Percentiles rank a stretch among this genome's conserved stretches.
Evolutionary conservation across 2,113 vertebrate species (phyloP).

Genomic region (Eonycteris spelaea): DNA sequence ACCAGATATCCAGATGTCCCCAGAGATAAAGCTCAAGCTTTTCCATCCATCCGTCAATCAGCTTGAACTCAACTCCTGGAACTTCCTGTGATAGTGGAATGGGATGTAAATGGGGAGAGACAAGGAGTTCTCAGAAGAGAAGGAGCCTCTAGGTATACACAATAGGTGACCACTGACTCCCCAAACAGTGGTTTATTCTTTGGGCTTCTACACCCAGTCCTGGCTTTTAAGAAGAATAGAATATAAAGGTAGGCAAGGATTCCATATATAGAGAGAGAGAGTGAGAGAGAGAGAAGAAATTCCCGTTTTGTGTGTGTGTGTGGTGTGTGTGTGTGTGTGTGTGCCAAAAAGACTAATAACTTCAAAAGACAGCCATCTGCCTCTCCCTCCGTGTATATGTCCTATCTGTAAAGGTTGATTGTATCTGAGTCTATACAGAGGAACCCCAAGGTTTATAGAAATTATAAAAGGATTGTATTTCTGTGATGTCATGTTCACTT

Average conservation of each 20-base stretch:
- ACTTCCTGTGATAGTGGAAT: not conserved
- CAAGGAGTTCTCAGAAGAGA: not conserved
- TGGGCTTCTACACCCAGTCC: not conserved
- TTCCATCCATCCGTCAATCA: not conserved
- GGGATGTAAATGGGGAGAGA: not conserved
- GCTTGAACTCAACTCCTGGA: not conserved
- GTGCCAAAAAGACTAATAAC: not conserved
- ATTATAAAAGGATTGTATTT: not conserved
- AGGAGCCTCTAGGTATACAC: not conserved
- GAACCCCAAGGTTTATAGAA: not conserved
- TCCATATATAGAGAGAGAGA: too few relatives aligned
- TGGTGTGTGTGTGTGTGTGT: not conserved
- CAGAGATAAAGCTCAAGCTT: not conserved
- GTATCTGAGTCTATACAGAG: not conserved
- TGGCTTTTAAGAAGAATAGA: not conserved
- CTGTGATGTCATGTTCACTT: not conserved
- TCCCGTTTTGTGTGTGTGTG: not conserved
- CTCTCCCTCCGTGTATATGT: not conserved
- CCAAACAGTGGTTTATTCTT: not conserved
- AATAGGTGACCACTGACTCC: not conserved
- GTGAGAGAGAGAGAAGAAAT: not conserved
- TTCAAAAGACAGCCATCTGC: not conserved
- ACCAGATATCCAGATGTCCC: not conserved
- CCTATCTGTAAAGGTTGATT: not conserved
- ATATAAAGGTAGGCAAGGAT: not conserved